Conservation (phyloP, 2,113 vertebrate genomes). For the Tachysurus vachellii region DNA sequence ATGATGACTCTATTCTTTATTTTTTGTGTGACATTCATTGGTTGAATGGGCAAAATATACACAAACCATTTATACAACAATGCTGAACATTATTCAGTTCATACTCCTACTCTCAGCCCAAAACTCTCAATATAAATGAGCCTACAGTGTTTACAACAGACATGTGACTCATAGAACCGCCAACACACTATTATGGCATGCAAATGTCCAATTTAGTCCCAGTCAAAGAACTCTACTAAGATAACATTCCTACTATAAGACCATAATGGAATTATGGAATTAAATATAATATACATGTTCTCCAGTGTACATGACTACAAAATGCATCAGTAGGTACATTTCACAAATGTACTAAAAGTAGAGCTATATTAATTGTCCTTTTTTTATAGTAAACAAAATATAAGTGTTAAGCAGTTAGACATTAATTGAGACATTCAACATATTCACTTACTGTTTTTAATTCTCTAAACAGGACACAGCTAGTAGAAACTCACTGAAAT, state of each 20-base stretch:
- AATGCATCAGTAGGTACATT: neutral
- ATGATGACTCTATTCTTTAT: slow-evolving; percentile 32
- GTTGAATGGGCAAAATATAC: neutral
- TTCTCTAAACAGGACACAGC: neutral
- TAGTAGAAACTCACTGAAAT: neutral
- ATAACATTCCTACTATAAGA: neutral
- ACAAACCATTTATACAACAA: slow-evolving; percentile 15
- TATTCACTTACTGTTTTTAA: neutral
- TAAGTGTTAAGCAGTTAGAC: neutral
- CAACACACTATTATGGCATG: slow-evolving; percentile 38
- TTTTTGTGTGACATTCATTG: neutral
- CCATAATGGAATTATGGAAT: neutral
- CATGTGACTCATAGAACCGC: slow-evolving; percentile 17
- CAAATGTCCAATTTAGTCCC: slow-evolving; percentile 25
- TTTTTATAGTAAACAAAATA: neutral
- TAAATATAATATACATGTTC: neutral
- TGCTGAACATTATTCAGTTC: slow-evolving; percentile 30
- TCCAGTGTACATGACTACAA: neutral
- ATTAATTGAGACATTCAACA: neutral
- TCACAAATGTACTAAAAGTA: neutral
- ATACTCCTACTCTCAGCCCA: slow-evolving; percentile 33
- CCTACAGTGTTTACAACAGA: slow-evolving; percentile 45
- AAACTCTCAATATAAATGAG: slow-evolving; percentile 27
- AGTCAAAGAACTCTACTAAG: slow-evolving; percentile 14
- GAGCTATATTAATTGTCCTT: neutral